Base-by-base conservation (phyloP, 30 jellyfish, hydroid and myxozoan genomes). In the Chrysaora quinquecirrha region DNA sequence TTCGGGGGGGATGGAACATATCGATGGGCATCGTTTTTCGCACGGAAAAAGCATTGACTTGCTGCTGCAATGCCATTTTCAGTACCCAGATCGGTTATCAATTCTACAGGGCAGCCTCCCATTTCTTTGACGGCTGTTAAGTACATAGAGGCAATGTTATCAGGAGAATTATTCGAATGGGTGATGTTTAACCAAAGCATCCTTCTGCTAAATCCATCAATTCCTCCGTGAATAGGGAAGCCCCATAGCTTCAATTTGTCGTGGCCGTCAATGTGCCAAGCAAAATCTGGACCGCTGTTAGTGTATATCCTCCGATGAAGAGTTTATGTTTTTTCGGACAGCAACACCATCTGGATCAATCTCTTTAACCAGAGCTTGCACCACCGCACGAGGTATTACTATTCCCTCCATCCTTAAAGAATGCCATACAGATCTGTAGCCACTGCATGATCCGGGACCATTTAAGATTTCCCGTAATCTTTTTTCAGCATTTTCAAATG, bases 1-100 rank as follows among this genome's bases (percentile, higher is more conserved):
- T 78, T 78, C 89, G 67, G n/a, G 89, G n/a, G 87, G 23, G 86
- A 78, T 16, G 89, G 76, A 0, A 78, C 89, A 35, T 78, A 78
- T 78, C 48, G 67, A 34, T 78, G 89, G 1, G 87, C 75, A 20
- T 62, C n/a, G n/a, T n/a, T n/a, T n/a, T n/a, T n/a, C n/a, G n/a
- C n/a, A n/a, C n/a, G n/a, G n/a, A n/a, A n/a, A n/a, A n/a, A n/a
- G n/a, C n/a, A n/a, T n/a, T n/a, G n/a, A n/a, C n/a, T n/a, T n/a
- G n/a, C n/a, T n/a, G n/a, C n/a, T n/a, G n/a, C n/a, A n/a, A n/a
- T n/a, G n/a, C n/a, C n/a, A n/a, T n/a, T n/a, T 67, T 22, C 62
- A n/a, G 79, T 67, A 30, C 60, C 79, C 66, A 28, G 58, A 43
- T 43, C 58, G 16, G 58, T 43, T 43, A 43, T 43, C 58, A 43